phyloP scores from a whole-genome alignment of 2,113 vertebrate genomes.

The Chaenogobius annularis region DNA sequence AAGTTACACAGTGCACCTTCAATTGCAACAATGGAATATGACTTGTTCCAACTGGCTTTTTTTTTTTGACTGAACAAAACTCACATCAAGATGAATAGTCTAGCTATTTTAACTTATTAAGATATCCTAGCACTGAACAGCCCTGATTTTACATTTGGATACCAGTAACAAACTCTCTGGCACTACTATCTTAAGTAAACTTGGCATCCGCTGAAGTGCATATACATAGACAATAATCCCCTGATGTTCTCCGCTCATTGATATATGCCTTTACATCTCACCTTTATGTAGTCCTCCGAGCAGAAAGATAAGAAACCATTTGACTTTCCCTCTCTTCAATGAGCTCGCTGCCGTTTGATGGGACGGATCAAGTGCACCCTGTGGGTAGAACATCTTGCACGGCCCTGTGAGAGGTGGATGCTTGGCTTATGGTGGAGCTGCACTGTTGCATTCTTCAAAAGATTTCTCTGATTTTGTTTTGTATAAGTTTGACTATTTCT shows the following conservation, averaged over 20 bases:
- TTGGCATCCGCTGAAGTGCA: conserved; percentile 22
- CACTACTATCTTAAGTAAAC: conserved; percentile 21
- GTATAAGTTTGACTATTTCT: conserved; percentile 24
- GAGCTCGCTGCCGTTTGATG: conserved; percentile 61
- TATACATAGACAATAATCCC: conserved; percentile 39
- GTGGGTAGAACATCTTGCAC: conserved; percentile 55
- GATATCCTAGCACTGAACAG: background rate
- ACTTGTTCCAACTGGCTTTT: background rate
- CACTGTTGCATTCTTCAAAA: conserved; percentile 48
- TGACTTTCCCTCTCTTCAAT: conserved; percentile 59
- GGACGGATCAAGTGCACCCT: conserved; percentile 59
- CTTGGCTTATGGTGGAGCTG: conserved; percentile 48
- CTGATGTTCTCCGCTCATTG: conserved; percentile 28
- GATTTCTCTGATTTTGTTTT: conserved; percentile 51
- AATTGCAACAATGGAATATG: too few relatives aligned
- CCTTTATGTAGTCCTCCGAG: conserved; percentile 54
- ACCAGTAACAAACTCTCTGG: background rate
- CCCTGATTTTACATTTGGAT: background rate
- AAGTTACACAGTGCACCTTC: too few relatives aligned
- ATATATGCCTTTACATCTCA: conserved; percentile 49
- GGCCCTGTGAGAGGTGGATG: conserved; percentile 56
- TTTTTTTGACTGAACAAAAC: background rate
- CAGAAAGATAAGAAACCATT: conserved; percentile 52
- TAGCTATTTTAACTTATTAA: background rate
- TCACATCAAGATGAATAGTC: background rate